Percentiles rank a stretch among this genome's conserved stretches.
Conservation (phyloP, 2,113 vertebrate species). For the Maccullochella peelii region DNA sequence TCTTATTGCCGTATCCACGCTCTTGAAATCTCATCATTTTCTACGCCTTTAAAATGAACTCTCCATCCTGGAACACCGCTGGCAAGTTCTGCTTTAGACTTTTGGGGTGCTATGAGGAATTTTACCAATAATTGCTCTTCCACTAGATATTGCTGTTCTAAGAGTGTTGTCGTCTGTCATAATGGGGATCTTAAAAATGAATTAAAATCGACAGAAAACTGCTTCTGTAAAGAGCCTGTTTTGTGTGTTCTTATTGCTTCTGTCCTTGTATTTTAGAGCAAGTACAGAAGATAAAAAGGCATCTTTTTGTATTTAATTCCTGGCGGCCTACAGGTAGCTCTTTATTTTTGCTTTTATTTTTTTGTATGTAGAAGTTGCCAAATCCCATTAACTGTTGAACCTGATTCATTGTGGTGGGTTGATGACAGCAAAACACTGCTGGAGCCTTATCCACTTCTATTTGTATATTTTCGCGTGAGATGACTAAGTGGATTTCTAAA, state of each 20-base stretch:
- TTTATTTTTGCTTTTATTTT: not conserved
- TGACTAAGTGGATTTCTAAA: not conserved
- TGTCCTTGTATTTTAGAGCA: not conserved
- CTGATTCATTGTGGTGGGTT: not conserved
- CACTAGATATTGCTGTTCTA: not conserved
- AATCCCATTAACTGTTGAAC: constrained; percentile 21
- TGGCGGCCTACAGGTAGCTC: not conserved
- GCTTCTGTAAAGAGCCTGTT: not conserved
- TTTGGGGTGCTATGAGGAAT: not conserved
- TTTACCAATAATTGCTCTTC: not conserved
- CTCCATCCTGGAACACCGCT: not conserved
- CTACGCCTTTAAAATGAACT: constrained; percentile 32
- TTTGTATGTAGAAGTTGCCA: not conserved
- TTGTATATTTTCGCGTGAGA: not conserved
- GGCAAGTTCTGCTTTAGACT: constrained; percentile 1
- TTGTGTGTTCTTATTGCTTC: not conserved
- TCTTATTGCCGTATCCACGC: constrained; percentile 6
- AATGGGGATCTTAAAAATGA: not conserved
- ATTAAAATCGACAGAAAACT: constrained; percentile 1
- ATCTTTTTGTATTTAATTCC: constrained; percentile 15
- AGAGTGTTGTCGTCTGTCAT: not conserved
- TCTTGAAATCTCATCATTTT: constrained; percentile 48
- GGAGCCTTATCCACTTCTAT: not conserved
- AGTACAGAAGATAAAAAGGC: constrained; percentile 4
- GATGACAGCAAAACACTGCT: not conserved